Conservation (phyloP, 30 jellyfish, hydroid and myxozoan genomes). For the Aurelia sp. region DNA sequence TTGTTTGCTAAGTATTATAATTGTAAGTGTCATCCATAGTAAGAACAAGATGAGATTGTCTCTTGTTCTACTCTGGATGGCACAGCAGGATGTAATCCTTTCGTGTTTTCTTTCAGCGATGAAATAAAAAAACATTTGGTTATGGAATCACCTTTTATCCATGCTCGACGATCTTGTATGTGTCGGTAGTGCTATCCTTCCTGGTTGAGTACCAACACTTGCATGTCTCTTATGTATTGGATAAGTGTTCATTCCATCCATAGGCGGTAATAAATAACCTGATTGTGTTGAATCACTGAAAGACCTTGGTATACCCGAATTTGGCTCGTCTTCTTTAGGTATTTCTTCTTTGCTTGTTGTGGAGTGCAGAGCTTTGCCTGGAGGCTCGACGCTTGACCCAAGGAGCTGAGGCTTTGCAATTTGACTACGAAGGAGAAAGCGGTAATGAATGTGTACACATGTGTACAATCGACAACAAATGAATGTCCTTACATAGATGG, state of each 20-base stretch:
- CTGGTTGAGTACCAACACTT: constrained; percentile 63
- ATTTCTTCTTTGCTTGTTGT: constrained; percentile 67
- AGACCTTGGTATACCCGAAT: constrained; percentile 54
- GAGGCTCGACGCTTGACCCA: constrained; percentile 5
- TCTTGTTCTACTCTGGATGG: no score
- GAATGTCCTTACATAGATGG: no score
- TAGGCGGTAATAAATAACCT: constrained; percentile 33
- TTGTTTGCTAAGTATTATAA: no score
- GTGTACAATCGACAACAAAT: not conserved
- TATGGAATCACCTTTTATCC: constrained; percentile 77
- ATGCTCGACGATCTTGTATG: constrained; percentile 84
- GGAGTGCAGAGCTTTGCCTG: constrained; percentile 39
- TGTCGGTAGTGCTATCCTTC: constrained; percentile 56
- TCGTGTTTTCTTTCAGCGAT: no score
- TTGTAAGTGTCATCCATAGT: no score
- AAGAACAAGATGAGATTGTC: no score
- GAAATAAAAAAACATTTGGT: no score
- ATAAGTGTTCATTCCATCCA: constrained; percentile 68
- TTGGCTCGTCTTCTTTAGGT: constrained; percentile 43
- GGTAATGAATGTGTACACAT: not conserved
- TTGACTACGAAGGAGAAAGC: constrained; percentile 29
- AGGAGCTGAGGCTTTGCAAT: constrained; percentile 36
- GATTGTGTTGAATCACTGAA: constrained; percentile 73
- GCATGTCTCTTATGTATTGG: constrained; percentile 74
- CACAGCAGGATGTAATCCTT: no score